phyloP scores from a whole-genome alignment of 2,113 vertebrate species.

The Erinaceus europaeus region DNA sequence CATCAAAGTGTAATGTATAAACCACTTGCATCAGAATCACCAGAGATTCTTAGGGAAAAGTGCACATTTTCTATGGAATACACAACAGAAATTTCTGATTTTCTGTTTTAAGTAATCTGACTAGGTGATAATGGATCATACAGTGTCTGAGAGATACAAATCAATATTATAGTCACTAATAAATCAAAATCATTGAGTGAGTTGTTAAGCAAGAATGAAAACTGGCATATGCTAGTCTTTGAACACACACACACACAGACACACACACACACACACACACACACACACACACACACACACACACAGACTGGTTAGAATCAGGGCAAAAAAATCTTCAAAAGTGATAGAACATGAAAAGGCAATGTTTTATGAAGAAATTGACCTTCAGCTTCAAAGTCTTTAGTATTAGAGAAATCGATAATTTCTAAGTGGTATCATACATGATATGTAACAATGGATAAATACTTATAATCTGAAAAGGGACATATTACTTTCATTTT shows the following conservation, averaged over 20 bases:
- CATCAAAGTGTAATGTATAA: background rate
- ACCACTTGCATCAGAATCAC: background rate
- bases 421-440: background rate
- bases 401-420: background rate
- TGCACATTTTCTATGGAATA: background rate
- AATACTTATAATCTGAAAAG: constrained; percentile 13
- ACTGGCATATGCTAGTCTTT: constrained; percentile 1
- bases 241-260: too few species aligned
- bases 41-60: background rate
- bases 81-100: background rate
- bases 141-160: background rate
- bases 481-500: too few species aligned
- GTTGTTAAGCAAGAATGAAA: background rate
- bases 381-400: background rate
- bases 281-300: too few species aligned
- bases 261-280: too few species aligned
- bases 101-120: background rate
- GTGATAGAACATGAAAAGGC: background rate
- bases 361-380: background rate
- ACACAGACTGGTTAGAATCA: constrained; percentile 34
- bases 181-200: background rate
- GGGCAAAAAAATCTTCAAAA: background rate
- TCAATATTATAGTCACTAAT: background rate
- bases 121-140: background rate
- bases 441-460: background rate